These are phyloP conservation scores for Hydrotaea cyrtoneurina DNA, from an alignment of 2,888 invertebrate species.

Conservation along the genomic window DNA sequence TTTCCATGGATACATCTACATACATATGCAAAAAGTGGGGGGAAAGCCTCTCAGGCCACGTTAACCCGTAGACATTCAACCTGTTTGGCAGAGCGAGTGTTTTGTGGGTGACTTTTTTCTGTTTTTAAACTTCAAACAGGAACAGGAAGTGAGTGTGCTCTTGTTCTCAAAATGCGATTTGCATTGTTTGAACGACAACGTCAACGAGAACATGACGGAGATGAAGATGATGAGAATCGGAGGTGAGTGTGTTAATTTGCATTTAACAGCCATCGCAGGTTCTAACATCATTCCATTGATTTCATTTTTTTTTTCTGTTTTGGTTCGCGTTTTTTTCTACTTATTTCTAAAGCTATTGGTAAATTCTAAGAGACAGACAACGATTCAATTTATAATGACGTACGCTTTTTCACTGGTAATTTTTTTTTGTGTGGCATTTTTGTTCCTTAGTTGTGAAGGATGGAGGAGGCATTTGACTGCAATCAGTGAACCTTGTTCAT, in stretches of 20 bases:
- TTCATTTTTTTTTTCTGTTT: no score
- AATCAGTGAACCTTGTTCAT: no score
- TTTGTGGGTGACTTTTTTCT: not conserved
- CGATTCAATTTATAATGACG: not conserved
- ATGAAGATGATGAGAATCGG: not conserved
- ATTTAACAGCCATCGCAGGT: constrained; percentile 36
- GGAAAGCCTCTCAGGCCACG: not conserved
- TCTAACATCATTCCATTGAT: no score
- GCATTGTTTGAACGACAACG: constrained; percentile 50
- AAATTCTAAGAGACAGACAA: not conserved
- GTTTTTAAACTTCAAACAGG: constrained; percentile 57
- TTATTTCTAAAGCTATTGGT: not conserved
- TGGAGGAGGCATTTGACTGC: not conserved
- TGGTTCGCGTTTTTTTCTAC: no score
- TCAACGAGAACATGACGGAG: not conserved
- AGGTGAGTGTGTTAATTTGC: constrained; percentile 63
- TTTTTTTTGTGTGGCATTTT: not conserved
- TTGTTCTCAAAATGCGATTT: constrained; percentile 56
- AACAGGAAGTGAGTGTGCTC: constrained; percentile 56
- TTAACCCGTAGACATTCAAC: not conserved
- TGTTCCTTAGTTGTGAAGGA: not conserved
- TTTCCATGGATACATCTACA: not conserved
- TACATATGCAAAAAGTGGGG: not conserved
- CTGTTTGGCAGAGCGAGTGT: not conserved
- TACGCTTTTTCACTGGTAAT: not conserved